These are phyloP conservation scores for Stegana nigrithorax DNA, from an alignment of 2,888 invertebrate genomes.

Conservation along the genomic window DNA sequence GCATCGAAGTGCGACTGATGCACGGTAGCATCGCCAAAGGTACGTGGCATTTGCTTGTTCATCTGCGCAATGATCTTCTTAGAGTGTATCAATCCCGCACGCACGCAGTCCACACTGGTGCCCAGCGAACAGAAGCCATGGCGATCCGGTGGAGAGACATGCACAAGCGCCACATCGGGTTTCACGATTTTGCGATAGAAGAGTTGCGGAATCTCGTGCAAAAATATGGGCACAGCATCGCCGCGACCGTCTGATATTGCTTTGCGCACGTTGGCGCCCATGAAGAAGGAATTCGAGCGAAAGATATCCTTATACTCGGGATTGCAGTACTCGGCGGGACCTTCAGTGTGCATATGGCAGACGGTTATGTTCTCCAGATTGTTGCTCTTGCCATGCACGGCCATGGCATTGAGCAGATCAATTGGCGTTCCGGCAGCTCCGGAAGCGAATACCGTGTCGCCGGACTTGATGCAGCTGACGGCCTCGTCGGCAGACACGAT, in stretches of 20 bases:
- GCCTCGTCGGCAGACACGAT: slow-evolving; percentile 81
- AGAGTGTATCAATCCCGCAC: slow-evolving; percentile 85
- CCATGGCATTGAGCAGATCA: slow-evolving; percentile 84
- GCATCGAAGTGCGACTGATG: slow-evolving; percentile 93
- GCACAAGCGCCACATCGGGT: slow-evolving; percentile 85
- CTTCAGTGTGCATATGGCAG: slow-evolving; percentile 93
- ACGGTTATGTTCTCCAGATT: slow-evolving; percentile 81
- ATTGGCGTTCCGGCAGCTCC: slow-evolving; percentile 94
- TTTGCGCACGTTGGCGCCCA: slow-evolving; percentile 91
- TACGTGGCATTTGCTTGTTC: slow-evolving; percentile 90
- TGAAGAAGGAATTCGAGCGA: slow-evolving; percentile 89
- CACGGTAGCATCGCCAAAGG: slow-evolving; percentile 92
- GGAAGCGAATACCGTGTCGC: slow-evolving; percentile 86
- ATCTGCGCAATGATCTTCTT: slow-evolving; percentile 88
- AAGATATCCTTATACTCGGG: slow-evolving; percentile 71
- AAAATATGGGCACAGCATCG: slow-evolving; percentile 91
- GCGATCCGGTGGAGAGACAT: slow-evolving; percentile 88
- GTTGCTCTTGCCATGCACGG: slow-evolving; percentile 80
- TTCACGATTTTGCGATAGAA: slow-evolving; percentile 87
- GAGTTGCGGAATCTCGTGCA: slow-evolving; percentile 91
- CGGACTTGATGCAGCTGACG: slow-evolving; percentile 82
- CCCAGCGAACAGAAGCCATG: slow-evolving; percentile 95
- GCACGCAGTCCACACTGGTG: slow-evolving; percentile 92
- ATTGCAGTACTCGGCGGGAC: slow-evolving; percentile 62
- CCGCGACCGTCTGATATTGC: slow-evolving; percentile 89